Conservation (phyloP, 2,888 invertebrate genomes). For the Elysia crispata region DNA sequence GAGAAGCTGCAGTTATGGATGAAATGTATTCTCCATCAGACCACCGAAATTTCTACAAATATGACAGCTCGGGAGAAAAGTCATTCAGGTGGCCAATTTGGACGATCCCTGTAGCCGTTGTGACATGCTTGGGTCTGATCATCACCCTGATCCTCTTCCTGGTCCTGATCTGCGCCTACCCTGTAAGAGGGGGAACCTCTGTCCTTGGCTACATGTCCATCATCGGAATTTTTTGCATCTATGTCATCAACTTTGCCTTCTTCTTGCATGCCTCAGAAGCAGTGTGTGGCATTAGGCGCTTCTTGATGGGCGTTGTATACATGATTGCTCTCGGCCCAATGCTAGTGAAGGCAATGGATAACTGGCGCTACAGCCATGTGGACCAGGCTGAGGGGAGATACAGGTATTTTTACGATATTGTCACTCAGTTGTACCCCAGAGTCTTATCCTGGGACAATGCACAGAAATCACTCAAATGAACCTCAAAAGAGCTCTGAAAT, state of each 20-base stretch:
- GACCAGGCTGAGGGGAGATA: constrained; percentile 58
- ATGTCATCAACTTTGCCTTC: constrained; percentile 78
- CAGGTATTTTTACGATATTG: constrained; percentile 36
- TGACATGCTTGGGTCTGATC: constrained; percentile 76
- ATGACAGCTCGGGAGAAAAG: constrained; percentile 56
- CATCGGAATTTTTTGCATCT: constrained; percentile 77
- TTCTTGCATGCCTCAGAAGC: constrained; percentile 75
- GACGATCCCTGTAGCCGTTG: constrained; percentile 67
- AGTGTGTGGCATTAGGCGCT: constrained; percentile 77
- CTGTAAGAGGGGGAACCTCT: constrained; percentile 75
- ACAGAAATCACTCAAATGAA: too few relatives aligned
- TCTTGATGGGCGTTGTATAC: constrained; percentile 78
- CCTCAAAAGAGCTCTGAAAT: too few relatives aligned
- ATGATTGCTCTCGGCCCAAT: constrained; percentile 77
- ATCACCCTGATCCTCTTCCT: constrained; percentile 74
- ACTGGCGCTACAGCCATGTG: constrained; percentile 73
- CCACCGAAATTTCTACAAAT: constrained; percentile 67
- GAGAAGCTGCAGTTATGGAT: constrained; percentile 22
- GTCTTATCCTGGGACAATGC: too few relatives aligned
- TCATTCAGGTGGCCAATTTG: constrained; percentile 72
- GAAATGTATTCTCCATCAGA: constrained; percentile 48
- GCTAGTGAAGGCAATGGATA: constrained; percentile 77
- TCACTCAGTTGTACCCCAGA: not conserved
- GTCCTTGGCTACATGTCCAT: constrained; percentile 78
- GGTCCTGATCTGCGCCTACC: constrained; percentile 75